Conservation (phyloP, 2,888 invertebrate genomes). For the Agriopis leucophaearia region DNA sequence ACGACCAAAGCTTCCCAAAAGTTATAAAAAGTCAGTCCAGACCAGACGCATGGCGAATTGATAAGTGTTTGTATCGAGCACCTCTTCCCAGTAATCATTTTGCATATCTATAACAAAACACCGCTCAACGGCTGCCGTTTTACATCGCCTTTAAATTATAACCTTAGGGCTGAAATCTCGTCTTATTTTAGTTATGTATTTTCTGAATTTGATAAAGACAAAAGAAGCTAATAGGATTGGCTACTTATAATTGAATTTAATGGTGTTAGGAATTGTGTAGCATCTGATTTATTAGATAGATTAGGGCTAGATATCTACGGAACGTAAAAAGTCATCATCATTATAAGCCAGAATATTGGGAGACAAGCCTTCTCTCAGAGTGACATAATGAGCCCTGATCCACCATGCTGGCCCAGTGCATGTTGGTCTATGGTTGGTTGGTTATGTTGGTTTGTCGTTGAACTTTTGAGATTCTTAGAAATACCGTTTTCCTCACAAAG, state of each 20-base stretch:
- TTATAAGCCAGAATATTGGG: too few species aligned
- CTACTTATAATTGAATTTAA: slow-evolving; percentile 30
- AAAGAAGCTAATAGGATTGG: slow-evolving; percentile 58
- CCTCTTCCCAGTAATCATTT: slow-evolving; percentile 77
- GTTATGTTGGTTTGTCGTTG: too few species aligned
- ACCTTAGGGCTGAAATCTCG: slow-evolving; percentile 74
- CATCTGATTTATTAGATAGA: slow-evolving; percentile 5
- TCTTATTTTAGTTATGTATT: slow-evolving; percentile 64
- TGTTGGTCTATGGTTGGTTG: too few species aligned
- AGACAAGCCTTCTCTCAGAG: too few species aligned
- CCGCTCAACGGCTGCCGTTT: slow-evolving; percentile 77
- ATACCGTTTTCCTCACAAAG: too few species aligned
- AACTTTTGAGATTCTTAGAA: too few species aligned
- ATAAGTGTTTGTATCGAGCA: slow-evolving; percentile 81
- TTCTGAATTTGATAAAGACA: slow-evolving; percentile 70
- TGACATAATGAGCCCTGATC: too few species aligned
- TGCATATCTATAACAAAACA: slow-evolving; percentile 69
- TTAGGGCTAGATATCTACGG: background rate
- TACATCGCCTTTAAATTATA: slow-evolving; percentile 73
- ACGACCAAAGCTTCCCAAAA: slow-evolving; percentile 27
- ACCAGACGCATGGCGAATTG: slow-evolving; percentile 64
- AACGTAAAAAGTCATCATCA: background rate
- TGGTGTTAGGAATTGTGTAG: slow-evolving; percentile 8
- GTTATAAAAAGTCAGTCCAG: slow-evolving; percentile 27
- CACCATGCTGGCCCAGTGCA: too few species aligned